Percentiles rank a stretch among this genome's conserved stretches.
Evolutionary conservation across 2,113 vertebrate genomes (phyloP).

Genomic region (Clarias macrocephalus): DNA sequence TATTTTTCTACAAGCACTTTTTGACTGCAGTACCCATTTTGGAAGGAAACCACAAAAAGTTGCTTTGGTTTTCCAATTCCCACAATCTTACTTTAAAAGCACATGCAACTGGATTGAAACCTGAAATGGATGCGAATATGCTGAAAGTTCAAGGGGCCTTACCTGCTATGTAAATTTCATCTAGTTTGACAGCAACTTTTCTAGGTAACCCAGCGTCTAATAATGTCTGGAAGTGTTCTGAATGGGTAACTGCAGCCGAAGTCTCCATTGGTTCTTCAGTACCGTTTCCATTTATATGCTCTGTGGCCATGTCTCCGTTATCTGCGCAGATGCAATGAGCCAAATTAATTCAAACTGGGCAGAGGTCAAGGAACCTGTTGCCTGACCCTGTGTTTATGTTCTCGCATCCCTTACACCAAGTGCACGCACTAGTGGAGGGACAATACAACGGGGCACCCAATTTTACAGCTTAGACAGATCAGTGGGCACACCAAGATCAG

Average conservation of each 20-base stretch:
- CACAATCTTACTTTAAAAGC: constrained; percentile 65
- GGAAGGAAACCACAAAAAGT: constrained; percentile 98
- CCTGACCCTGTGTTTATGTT: constrained; percentile 17
- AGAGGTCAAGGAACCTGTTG: constrained; percentile 42
- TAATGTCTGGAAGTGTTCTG: constrained; percentile 99
- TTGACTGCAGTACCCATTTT: constrained; percentile 90
- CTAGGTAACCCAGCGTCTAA: constrained; percentile 99
- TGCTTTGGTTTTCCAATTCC: constrained; percentile 89
- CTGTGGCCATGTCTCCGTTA: constrained; percentile 99
- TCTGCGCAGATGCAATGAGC: constrained; percentile 97
- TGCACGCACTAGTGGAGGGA: constrained; percentile 18
- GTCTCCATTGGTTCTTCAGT: constrained; percentile 99
- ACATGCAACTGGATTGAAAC: constrained; percentile 75
- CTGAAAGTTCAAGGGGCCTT: constrained; percentile 78
- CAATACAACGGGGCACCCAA: neutral
- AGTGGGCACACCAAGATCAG: neutral
- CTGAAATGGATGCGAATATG: constrained; percentile 72
- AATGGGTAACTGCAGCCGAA: constrained; percentile 98
- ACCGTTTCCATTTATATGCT: constrained; percentile 99
- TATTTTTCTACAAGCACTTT: constrained; percentile 59
- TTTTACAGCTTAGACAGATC: neutral
- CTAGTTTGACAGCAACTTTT: constrained; percentile 99
- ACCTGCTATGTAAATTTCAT: constrained; percentile 99
- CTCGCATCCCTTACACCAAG: neutral
- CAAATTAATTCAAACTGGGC: constrained; percentile 84